phyloP scores from a whole-genome alignment of 37 sponge, comb jelly and placozoan genomes.

The Ephydatia muelleri region DNA sequence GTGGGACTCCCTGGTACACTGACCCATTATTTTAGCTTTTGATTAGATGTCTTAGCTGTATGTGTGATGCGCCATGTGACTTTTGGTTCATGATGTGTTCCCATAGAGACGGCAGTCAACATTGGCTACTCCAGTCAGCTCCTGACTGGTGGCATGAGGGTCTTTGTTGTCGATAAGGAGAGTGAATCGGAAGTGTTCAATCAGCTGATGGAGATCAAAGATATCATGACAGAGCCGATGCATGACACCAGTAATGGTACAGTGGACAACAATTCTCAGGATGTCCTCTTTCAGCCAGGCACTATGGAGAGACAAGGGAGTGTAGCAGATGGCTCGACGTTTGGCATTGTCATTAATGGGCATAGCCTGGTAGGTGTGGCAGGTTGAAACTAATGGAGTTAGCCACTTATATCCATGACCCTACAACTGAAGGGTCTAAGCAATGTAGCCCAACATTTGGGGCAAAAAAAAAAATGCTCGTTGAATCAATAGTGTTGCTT shows the following conservation, averaged over 20 bases:
- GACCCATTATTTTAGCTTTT: too few relatives aligned
- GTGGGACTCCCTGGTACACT: too few relatives aligned
- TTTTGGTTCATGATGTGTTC: neutral
- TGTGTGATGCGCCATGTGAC: too few relatives aligned
- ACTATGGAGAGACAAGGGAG: neutral
- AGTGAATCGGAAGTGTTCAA: conserved; percentile 39
- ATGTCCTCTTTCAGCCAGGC: neutral
- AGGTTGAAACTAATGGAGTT: neutral
- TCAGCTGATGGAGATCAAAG: conserved; percentile 51
- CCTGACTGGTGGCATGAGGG: conserved; percentile 80
- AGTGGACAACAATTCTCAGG: neutral
- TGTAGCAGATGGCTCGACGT: conserved; percentile 8
- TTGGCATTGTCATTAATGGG: conserved; percentile 90
- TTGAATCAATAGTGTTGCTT: too few relatives aligned
- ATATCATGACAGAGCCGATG: conserved; percentile 5
- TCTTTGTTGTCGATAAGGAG: conserved; percentile 78
- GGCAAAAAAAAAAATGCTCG: too few relatives aligned
- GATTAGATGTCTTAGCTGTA: too few relatives aligned
- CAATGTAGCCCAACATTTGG: too few relatives aligned
- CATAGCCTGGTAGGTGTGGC: conserved; percentile 67
- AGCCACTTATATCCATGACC: too few relatives aligned
- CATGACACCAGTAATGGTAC: neutral
- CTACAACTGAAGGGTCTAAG: too few relatives aligned
- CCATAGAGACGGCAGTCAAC: conserved; percentile 93
- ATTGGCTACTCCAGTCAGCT: conserved; percentile 97